These are phyloP conservation scores for Empis livida DNA, from an alignment of 2,888 invertebrate species.

Conservation along the genomic window DNA sequence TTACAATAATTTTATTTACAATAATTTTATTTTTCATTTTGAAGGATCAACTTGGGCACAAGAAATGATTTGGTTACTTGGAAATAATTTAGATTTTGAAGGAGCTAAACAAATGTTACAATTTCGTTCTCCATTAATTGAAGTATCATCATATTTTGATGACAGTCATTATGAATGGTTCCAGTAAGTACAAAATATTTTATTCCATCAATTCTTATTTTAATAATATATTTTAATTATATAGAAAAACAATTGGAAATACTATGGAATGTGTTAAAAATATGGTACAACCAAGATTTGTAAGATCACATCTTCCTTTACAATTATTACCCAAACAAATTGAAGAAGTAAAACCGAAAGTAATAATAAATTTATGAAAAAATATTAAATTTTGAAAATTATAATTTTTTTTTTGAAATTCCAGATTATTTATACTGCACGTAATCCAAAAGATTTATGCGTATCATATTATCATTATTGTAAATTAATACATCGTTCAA, in stretches of 20 bases:
- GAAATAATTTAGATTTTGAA: slow-evolving; percentile 64
- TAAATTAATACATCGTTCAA: slow-evolving; percentile 50
- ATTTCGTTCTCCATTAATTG: slow-evolving; percentile 58
- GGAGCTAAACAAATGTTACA: slow-evolving; percentile 45
- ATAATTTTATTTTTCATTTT: not conserved
- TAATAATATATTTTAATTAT: no score
- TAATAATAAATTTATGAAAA: slow-evolving; percentile 22
- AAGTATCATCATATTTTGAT: slow-evolving; percentile 51
- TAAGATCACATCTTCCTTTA: slow-evolving; percentile 63
- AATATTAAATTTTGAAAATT: not conserved
- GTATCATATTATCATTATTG: slow-evolving; percentile 83
- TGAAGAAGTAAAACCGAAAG: slow-evolving; percentile 56
- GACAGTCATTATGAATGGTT: slow-evolving; percentile 47
- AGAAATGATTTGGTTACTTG: slow-evolving; percentile 86
- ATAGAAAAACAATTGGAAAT: slow-evolving; percentile 41
- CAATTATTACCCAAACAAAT: slow-evolving; percentile 55
- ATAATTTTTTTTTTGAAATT: not conserved
- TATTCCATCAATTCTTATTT: no score
- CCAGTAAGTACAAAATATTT: slow-evolving; percentile 39
- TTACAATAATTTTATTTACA: no score
- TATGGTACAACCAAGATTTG: slow-evolving; percentile 55
- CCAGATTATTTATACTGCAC: slow-evolving; percentile 71
- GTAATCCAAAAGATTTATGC: slow-evolving; percentile 83
- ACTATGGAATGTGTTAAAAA: slow-evolving; percentile 59
- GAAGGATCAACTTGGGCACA: slow-evolving; percentile 85